phyloP scores from a whole-genome alignment of 2,113 vertebrate species.

The western clawed frog (Xenopus tropicalis) region UCB_Xtro_10.0 CM004449.2:120817001-120817500 shows the following conservation, averaged over 20 bases:
- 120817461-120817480: not conserved
- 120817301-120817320: constrained; percentile 56
- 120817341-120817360: constrained; percentile 65
- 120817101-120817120: constrained; percentile 4
- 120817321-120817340: constrained; percentile 71
- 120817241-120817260: not conserved
- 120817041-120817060: not conserved
- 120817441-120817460: not conserved
- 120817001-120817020: constrained; percentile 19
- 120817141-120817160: constrained; percentile 7
- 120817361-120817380: constrained; percentile 65
- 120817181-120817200: constrained; percentile 5
- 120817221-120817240: constrained; percentile 48
- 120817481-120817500: no score
- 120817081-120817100: constrained; percentile 16
- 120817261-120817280: not conserved
- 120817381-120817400: constrained; percentile 66
- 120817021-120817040: constrained; percentile 17
- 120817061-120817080: not conserved
- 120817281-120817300: not conserved
- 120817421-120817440: not conserved
- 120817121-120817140: not conserved
- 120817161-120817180: constrained; percentile 13
- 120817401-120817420: constrained; percentile 35
- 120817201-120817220: constrained; percentile 59